A percentile compares a stretch with the other conserved stretches of the same genome.
Evolutionary conservation across 2,113 vertebrate species (phyloP).

Genomic region (Halichoerus grypus): DNA sequence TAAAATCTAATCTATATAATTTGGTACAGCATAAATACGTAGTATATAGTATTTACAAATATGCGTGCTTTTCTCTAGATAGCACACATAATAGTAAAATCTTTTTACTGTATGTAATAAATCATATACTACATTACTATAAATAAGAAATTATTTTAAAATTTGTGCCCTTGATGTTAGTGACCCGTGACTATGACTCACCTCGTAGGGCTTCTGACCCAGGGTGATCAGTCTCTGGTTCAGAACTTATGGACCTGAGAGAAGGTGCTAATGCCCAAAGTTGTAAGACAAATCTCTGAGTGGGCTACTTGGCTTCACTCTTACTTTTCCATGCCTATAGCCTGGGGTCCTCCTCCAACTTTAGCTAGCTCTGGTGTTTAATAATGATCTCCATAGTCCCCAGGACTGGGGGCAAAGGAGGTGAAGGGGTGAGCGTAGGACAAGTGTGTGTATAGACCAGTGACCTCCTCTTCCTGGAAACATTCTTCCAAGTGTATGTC

Average conservation of each 20-base stretch:
- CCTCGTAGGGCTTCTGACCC: no score
- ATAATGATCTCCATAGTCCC: neutral
- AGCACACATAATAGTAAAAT: neutral
- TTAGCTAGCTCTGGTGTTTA: neutral
- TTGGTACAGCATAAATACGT: neutral
- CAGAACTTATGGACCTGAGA: neutral
- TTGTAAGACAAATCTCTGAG: neutral
- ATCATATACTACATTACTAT: neutral
- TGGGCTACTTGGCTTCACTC: neutral
- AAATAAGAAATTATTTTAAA: neutral
- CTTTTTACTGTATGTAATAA: neutral
- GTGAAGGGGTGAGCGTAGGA: neutral
- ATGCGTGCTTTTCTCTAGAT: neutral
- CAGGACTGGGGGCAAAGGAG: neutral
- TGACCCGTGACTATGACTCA: neutral
- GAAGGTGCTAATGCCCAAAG: neutral
- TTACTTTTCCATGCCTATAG: neutral
- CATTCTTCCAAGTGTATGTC: neutral
- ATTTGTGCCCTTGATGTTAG: neutral
- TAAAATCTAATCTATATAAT: neutral
- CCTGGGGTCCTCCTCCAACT: neutral
- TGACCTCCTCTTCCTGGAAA: neutral
- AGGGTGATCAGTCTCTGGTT: neutral
- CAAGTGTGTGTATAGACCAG: fast-evolving
- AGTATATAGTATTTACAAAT: neutral